Evolutionary conservation across 2,797 vertebrate genomes (phyloP).

Genomic region (Apogon hyalosoma): DNA sequence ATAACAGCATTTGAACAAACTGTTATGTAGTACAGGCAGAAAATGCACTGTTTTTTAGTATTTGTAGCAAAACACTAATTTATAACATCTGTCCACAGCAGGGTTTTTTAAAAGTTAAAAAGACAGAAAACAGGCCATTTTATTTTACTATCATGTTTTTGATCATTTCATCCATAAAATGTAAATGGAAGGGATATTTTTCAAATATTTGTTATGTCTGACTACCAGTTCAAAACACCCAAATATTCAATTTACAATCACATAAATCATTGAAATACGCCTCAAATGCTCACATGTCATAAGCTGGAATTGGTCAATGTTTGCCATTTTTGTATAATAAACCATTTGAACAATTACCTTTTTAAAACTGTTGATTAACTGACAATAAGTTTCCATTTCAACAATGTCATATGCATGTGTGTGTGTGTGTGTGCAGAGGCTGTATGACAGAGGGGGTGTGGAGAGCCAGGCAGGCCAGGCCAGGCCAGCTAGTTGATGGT

Average conservation of each 20-base stretch:
- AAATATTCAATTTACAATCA: background rate
- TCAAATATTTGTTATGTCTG: background rate
- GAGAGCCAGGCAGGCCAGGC: constrained; percentile 49
- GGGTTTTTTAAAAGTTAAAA: no score
- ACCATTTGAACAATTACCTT: background rate
- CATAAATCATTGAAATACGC: background rate
- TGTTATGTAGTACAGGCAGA: no score
- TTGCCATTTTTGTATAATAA: background rate
- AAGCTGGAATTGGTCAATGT: background rate
- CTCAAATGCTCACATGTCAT: constrained; percentile 5
- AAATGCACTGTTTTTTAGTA: no score
- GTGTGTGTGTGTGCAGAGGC: constrained; percentile 23
- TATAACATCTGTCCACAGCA: no score
- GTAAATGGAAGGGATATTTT: no score
- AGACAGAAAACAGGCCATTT: no score
- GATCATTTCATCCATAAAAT: no score
- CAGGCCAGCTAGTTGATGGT: constrained; percentile 84
- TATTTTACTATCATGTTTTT: no score
- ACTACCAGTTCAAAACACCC: background rate
- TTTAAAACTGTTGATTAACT: constrained; percentile 2
- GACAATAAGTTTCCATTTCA: constrained; percentile 6
- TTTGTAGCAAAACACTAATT: no score
- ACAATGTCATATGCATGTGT: constrained; percentile 16
- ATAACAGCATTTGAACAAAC: no score
- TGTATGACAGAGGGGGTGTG: constrained; percentile 15